Base-by-base conservation (phyloP, 2,888 invertebrate genomes). In the Noctua janthe region DNA sequence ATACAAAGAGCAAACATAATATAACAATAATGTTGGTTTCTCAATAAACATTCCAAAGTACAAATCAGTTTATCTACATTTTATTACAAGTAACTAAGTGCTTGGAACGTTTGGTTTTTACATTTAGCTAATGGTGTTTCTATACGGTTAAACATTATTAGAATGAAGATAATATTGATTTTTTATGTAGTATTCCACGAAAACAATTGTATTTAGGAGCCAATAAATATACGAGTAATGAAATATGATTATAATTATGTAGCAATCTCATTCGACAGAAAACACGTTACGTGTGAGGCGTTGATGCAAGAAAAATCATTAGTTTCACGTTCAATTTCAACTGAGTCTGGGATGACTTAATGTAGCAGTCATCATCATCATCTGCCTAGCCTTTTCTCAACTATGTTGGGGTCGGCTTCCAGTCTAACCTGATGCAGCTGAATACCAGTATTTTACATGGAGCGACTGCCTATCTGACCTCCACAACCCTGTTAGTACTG, bases 1-100 rank as follows among this genome's bases (percentile, higher is more conserved):
- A 83, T 64, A 80, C 64, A 71, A 83, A 80, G 74, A 64, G 64
- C 51, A 75, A 84, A 74, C 62, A 66, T 39, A 29, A 54, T 43
- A 43, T 66, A 71, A 59, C 15, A 66, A 71, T 67, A 54, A 49
- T 56, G 51, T n/a, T 74, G n/a, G 72, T 75, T 74, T 15, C 56
- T 83, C 47, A 70, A 69, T 81, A 39, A 73, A 73, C 20, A 81
- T 29, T 35, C 70, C 39, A 70, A 13, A n/a, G 56, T 59, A 56
- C 29, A 56, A 43, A 77, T 72, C 23, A 54, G 23, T 62, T 59
- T 67, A 62, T 54, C 11, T 17, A 35, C 15, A 29, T 75, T 51
- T 51, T 29, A 81, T 81, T 59, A 13, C 29, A 51, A 49, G 23
- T n/a, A 17, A 62, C 23, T 17, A 51, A 56, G 56, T 56, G 67